Conservation (phyloP, 2,797 vertebrate genomes). For the Euphonia xanthogaster region DNA sequence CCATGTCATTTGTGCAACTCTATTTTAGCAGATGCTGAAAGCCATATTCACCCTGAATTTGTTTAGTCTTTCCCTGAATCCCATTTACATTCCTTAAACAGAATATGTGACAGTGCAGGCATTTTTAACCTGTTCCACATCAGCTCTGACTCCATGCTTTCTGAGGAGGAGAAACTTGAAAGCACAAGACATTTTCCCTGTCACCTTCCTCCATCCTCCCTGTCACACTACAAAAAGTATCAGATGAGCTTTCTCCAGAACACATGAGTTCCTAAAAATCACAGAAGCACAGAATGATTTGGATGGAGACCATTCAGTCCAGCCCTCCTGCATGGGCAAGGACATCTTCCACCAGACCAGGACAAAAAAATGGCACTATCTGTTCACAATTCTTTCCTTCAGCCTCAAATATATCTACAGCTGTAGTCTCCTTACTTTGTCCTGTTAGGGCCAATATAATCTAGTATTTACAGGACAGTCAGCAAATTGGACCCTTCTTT, state of each 20-base stretch:
- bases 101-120: neutral
- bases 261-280: neutral
- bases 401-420: neutral
- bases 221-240: neutral
- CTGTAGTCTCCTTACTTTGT: neutral
- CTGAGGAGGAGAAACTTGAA: neutral
- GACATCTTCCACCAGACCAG: neutral
- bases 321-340: neutral
- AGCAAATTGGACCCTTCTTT: neutral
- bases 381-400: neutral
- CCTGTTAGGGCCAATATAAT: neutral
- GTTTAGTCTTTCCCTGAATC: neutral
- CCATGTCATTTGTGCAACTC: fast-evolving
- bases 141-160: neutral
- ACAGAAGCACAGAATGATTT: neutral
- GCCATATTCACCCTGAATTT: neutral
- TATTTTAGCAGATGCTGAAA: neutral
- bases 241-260: neutral
- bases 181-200: neutral
- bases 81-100: neutral
- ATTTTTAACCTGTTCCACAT: neutral
- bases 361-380: neutral
- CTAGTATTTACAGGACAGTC: fast-evolving
- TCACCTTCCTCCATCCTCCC: neutral
- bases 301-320: neutral